Percentiles rank a stretch among this genome's conserved stretches.
These are phyloP conservation scores for Tipula lateralis DNA, from an alignment of 2,888 invertebrate species.

Conservation along the genomic window DNA sequence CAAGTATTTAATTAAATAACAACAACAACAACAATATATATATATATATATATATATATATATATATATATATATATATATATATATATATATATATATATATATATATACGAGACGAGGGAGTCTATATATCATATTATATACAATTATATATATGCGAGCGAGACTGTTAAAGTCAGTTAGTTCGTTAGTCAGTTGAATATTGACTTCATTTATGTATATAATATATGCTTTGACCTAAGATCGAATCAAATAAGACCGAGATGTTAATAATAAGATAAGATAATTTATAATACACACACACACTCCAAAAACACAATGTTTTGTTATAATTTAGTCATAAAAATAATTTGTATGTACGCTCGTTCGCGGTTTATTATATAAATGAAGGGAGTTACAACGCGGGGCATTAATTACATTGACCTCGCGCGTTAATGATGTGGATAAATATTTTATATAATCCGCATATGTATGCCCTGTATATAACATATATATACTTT, in stretches of 20 bases:
- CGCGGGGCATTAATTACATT: background rate
- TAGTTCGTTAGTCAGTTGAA: conserved; percentile 2
- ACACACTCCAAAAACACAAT: background rate
- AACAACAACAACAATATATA: background rate
- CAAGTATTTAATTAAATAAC: background rate
- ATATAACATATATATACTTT: background rate
- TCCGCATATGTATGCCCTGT: background rate
- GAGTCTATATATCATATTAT: background rate
- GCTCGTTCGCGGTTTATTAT: background rate
- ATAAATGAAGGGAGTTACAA: background rate
- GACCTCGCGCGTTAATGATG: background rate
- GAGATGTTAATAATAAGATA: conserved; percentile 11
- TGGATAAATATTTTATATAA: background rate
- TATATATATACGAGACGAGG: background rate
- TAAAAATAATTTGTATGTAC: background rate
- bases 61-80: too few relatives aligned
- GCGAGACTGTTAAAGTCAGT: background rate
- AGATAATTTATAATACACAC: too few relatives aligned
- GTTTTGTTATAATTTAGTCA: conserved; percentile 1
- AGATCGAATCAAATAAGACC: conserved; percentile 1
- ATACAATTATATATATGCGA: background rate
- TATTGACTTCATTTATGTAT: background rate
- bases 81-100: too few relatives aligned
- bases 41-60: too few relatives aligned
- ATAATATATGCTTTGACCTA: background rate